Base-by-base conservation (phyloP, 2,888 invertebrate species). In the Pachliopta kotzebuea region DNA sequence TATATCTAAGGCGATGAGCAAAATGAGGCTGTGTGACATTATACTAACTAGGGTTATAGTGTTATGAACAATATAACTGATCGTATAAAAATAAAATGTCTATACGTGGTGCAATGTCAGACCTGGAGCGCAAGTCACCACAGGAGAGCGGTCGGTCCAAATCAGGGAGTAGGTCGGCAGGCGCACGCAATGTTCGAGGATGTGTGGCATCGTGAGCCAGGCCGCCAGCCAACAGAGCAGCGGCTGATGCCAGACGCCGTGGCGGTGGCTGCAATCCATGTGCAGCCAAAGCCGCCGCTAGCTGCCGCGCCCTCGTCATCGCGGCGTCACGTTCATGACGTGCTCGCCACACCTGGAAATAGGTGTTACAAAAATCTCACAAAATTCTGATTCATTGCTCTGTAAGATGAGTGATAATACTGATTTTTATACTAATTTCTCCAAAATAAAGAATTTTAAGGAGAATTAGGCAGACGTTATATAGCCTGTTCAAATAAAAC, bases 321-420 rank as follows among this genome's bases (percentile, higher is more conserved):
- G 98, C 96, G 86, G 97, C 94, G 83, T 98, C 97, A 74, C 98
- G 93, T 82, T 98, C 97, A 81, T 98, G 96, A 75, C 96, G 95
- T 56, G 97, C 96, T 79, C 97, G 97, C 97, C 98, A 98, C 70
- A 98, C 92, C 87, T 90, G 59, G 1, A 49, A 49, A 49, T n/a
- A 20, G n/a, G 6, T 37, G 14, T 4, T 14, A 37, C 1, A 37
- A 37, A 37, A 1, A 37, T 37, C 37, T 14, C 37, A 14, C 14
- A 37, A 37, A 0, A 31, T 31, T 31, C 11, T 31, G 8, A 31
- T 31, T 31, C 11, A 8, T 2, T 31, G 31, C 11, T 31, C 2
- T 9, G 11, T 37, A 11, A 37, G 11, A 37, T 4, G 37, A 14
- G 14, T 3, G 2, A 26, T 26, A 26, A n/a, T n/a, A n/a, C n/a